Conservation (phyloP, 1,140 invertebrate genomes). For the Ostrea edulis region DNA sequence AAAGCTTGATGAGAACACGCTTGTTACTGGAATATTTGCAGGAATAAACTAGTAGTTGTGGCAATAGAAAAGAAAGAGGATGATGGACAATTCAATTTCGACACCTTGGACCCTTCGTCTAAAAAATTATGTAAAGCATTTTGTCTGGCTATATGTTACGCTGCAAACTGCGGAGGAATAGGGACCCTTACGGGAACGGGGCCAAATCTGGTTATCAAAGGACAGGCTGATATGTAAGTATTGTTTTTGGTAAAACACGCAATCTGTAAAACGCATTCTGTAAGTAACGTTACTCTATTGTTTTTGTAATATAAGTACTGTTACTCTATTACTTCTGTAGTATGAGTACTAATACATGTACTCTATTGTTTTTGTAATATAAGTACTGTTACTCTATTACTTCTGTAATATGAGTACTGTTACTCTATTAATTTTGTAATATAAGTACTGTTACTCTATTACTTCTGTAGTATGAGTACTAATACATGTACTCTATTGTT, state of each 20-base stretch:
- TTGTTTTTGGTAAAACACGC: neutral
- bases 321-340: neutral
- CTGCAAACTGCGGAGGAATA: conserved; percentile 89
- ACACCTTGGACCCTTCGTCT: conserved; percentile 43
- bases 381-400: too few species aligned
- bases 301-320: neutral
- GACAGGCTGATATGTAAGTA: conserved; percentile 85
- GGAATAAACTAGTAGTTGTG: neutral
- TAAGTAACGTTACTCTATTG: too few species aligned
- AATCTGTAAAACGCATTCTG: too few species aligned
- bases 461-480: neutral
- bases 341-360: neutral
- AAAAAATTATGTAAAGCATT: conserved; percentile 64
- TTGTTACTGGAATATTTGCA: neutral
- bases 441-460: neutral
- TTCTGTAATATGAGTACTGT: neutral
- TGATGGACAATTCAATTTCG: conserved; percentile 31
- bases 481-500: neutral
- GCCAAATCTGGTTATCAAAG: conserved; percentile 92
- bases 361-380: neutral
- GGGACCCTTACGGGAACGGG: conserved; percentile 92
- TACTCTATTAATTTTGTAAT: neutral
- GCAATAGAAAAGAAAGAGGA: neutral
- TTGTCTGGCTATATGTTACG: conserved; percentile 87
- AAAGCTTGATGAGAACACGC: too few species aligned